Base-by-base conservation (phyloP, 2,888 invertebrate species). In the Philereme transversata region DNA sequence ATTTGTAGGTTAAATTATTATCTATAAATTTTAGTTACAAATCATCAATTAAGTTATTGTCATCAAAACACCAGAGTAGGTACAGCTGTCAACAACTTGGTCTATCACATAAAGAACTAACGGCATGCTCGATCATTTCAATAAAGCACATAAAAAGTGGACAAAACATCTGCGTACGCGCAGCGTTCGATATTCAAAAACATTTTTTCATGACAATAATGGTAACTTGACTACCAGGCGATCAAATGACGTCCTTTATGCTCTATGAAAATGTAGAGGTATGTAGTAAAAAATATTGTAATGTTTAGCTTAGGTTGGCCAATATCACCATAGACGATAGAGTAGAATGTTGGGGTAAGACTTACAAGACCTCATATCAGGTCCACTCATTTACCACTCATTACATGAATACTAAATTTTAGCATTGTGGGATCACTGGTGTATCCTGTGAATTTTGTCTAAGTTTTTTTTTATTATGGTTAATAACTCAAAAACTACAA, bases 161-260 rank as follows among this genome's bases (percentile, higher is more conserved):
- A 82, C 82, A 83, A 81, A 83, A 81, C 90, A 89, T 86, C 88
- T 90, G 89, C 90, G 83, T 80, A 75, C 69, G 75, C 76, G 79
- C 81, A 71, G 76, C 76, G 74, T 81, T 81, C 82, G 78, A 84
- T 85, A 85, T 86, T 86, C 83, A 85, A 86, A 87, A 84, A 82
- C 77, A 75, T 79, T 81, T 79, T 82, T 83, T 78, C 71, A 69
- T 67, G 65, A 75, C 70, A 75, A 86, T 83, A 83, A 83, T 71
- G 78, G 86, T 86, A 86, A 85, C 82, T 77, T 73, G 86, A 87
- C 74, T 78, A 84, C 81, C 72, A 69, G 75, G 73, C 75, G 75
- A 84, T 84, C 81, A 70, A 63, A 78, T 83, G 77, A 79, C 82
- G 75, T 77, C 72, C 67, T 71, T 75, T 58, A 60, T 55, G 51